These are phyloP conservation scores for Drosophila bifasciata DNA, from an alignment of 1,140 invertebrate genomes.

Conservation along the genomic window DNA sequence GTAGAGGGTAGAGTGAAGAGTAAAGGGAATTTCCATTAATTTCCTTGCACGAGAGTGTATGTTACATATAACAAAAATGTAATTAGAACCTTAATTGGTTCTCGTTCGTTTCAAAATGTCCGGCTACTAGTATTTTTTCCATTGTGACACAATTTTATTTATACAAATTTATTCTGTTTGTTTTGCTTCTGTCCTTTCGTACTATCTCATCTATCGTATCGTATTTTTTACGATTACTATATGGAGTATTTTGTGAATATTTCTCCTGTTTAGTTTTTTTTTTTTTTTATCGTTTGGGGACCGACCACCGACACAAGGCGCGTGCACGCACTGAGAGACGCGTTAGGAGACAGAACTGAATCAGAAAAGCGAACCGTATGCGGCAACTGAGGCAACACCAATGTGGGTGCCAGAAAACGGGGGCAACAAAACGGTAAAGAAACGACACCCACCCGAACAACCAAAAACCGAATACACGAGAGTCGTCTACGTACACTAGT, in stretches of 20 bases:
- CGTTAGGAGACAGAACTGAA: constrained; percentile 16
- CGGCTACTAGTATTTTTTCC: constrained; percentile 22
- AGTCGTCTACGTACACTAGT: too few species aligned
- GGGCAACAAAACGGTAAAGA: constrained; percentile 27
- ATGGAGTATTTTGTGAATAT: constrained; percentile 24
- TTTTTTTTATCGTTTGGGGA: neutral
- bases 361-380: constrained; percentile 51
- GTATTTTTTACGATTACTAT: too few species aligned
- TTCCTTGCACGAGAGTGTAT: constrained; percentile 15
- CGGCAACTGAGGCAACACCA: constrained; percentile 57
- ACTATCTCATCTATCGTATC: neutral
- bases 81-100: constrained; percentile 40
- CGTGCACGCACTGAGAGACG: constrained; percentile 26
- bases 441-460: constrained; percentile 30
- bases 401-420: constrained; percentile 47
- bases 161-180: constrained; percentile 16
- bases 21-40: constrained; percentile 35
- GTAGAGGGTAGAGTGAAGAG: neutral
- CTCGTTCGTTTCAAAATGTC: constrained; percentile 4
- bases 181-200: constrained; percentile 1
- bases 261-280: neutral
- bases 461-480: constrained; percentile 23
- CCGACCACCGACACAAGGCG: constrained; percentile 11
- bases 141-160: constrained; percentile 47
- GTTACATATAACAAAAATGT: constrained; percentile 34